Conservation (phyloP, 1,140 invertebrate species). For the Drosophila navojoa region DNA sequence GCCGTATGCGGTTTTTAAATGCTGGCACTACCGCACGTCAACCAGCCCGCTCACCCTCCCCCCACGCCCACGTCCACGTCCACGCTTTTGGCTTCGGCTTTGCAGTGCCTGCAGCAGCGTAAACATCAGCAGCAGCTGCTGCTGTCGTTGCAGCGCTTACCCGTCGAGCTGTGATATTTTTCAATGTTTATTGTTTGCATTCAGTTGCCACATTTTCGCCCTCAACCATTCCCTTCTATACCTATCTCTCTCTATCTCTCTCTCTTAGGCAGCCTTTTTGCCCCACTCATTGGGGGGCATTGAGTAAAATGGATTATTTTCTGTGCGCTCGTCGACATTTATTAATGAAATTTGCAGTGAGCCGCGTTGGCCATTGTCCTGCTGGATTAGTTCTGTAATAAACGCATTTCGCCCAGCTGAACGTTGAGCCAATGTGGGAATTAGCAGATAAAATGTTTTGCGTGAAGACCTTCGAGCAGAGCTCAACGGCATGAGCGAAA, state of each 20-base stretch:
- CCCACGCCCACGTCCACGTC: not conserved
- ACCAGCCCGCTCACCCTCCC: not conserved
- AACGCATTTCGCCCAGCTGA: constrained; percentile 58
- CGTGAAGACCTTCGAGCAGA: constrained; percentile 23
- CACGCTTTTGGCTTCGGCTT: not conserved
- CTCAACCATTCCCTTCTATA: not conserved
- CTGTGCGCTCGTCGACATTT: constrained; percentile 65
- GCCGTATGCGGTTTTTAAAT: constrained; percentile 56
- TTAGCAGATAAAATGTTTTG: constrained; percentile 48
- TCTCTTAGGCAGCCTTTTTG: not conserved
- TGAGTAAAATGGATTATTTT: constrained; percentile 74
- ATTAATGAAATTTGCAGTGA: constrained; percentile 71
- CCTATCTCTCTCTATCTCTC: not conserved
- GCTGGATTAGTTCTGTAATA: constrained; percentile 69
- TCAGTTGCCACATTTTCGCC: constrained; percentile 29
- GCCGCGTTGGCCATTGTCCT: constrained; percentile 37
- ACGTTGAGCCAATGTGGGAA: constrained; percentile 34
- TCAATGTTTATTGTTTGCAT: constrained; percentile 71
- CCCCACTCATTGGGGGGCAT: constrained; percentile 1
- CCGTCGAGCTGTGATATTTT: constrained; percentile 72
- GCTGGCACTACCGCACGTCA: not conserved
- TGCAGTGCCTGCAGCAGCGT: constrained; percentile 39
- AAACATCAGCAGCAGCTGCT: constrained; percentile 43
- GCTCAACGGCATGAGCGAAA: not conserved
- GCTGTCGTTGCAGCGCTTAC: constrained; percentile 48